Conservation (phyloP, 1,140 invertebrate species). For the Drosophila ananassae region DNA sequence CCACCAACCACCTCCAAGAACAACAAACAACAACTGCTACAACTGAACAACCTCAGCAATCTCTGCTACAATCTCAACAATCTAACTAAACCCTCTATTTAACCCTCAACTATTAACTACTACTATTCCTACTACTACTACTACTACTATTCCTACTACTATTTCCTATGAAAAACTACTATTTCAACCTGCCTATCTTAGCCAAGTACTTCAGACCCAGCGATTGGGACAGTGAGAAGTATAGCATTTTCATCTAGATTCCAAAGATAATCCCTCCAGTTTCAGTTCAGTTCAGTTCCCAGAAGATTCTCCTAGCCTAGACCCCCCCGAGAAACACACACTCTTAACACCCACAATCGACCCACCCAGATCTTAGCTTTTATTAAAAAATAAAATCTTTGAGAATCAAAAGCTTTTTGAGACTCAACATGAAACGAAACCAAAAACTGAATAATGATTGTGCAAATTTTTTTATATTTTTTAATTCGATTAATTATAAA, state of each 20-base stretch:
- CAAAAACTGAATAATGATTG: conserved; percentile 29
- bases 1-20: conserved; percentile 37
- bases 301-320: conserved; percentile 11
- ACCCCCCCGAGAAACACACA: conserved; percentile 21
- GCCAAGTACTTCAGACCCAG: conserved; percentile 45
- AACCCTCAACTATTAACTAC: conserved; percentile 58
- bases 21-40: conserved; percentile 54
- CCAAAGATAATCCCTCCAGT: conserved; percentile 13
- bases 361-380: conserved; percentile 46
- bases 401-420: conserved; percentile 61
- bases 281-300: conserved; percentile 41
- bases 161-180: conserved; percentile 24
- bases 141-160: background rate
- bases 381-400: conserved; percentile 42
- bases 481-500: conserved; percentile 56
- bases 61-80: conserved; percentile 37
- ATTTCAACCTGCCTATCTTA: conserved; percentile 48
- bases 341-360: conserved; percentile 14
- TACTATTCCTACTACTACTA: conserved; percentile 25
- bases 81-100: conserved; percentile 44
- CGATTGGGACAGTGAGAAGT: conserved; percentile 42
- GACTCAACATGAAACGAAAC: conserved; percentile 50
- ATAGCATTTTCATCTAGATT: conserved; percentile 19
- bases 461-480: conserved; percentile 61
- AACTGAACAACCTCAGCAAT: conserved; percentile 63